phyloP scores from a whole-genome alignment of 2,888 invertebrate genomes.

The Limnephilus rhombicus region DNA sequence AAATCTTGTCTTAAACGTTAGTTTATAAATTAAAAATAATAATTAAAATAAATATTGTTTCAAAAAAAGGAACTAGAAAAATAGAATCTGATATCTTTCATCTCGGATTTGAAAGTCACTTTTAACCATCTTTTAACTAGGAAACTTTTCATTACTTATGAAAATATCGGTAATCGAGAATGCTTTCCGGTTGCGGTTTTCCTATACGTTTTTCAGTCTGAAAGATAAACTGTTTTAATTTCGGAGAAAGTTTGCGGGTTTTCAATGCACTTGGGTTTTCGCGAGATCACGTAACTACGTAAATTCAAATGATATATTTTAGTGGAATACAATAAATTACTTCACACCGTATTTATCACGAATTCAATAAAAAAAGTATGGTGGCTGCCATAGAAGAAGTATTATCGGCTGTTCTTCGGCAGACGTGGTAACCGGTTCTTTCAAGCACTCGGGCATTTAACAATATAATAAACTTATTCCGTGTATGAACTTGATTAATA shows the following conservation, averaged over 20 bases:
- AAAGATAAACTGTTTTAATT: neutral
- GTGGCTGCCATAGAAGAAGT: neutral
- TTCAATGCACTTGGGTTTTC: neutral
- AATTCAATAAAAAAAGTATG: neutral
- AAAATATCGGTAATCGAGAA: neutral
- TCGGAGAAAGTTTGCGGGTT: neutral
- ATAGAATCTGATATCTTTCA: too few relatives aligned
- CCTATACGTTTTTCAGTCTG: neutral
- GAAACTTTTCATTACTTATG: neutral
- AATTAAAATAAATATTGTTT: too few relatives aligned
- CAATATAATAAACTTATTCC: constrained; percentile 50
- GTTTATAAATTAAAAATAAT: too few relatives aligned
- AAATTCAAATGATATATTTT: neutral
- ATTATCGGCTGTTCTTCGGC: neutral
- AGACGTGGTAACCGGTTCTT: constrained; percentile 47
- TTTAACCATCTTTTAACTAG: neutral
- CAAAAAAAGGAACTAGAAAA: neutral
- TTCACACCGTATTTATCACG: neutral
- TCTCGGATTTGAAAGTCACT: neutral
- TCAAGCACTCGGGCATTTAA: constrained; percentile 45
- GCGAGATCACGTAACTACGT: neutral
- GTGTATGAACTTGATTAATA: constrained; percentile 63
- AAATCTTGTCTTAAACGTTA: too few relatives aligned
- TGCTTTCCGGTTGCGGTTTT: neutral
- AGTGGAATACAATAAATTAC: neutral